Evolutionary conservation across 1,140 invertebrate species (phyloP).

Genomic region (Cotesia typhae): DNA sequence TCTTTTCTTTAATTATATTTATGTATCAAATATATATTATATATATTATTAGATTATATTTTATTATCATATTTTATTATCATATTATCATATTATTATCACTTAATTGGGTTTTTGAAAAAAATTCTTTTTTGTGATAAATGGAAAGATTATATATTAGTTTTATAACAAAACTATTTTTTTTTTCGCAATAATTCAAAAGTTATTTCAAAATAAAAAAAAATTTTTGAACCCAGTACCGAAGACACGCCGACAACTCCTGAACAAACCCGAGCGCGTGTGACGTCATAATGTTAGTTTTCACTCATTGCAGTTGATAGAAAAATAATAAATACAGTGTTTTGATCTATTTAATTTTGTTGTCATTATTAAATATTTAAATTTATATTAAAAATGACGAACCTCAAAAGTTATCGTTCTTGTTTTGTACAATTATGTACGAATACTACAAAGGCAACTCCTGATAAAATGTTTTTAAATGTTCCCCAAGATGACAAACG

Average conservation of each 20-base stretch:
- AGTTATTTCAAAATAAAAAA: background rate
- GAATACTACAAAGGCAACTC: slow-evolving; percentile 14
- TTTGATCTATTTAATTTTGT: slow-evolving; percentile 13
- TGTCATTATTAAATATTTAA: slow-evolving; percentile 8
- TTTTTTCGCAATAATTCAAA: no score
- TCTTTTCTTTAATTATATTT: no score
- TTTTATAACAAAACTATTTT: no score
- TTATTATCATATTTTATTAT: no score
- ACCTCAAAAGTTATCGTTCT: slow-evolving; percentile 14
- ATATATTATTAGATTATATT: no score
- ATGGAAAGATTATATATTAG: no score
- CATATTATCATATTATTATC: no score
- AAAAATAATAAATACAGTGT: background rate
- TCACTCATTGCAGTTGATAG: slow-evolving; percentile 14
- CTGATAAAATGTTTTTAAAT: slow-evolving; percentile 7
- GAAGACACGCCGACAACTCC: background rate
- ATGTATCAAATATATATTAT: no score
- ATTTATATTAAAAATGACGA: slow-evolving; percentile 14
- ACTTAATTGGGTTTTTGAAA: no score
- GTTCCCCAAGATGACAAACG: background rate
- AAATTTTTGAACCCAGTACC: background rate
- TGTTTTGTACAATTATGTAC: slow-evolving; percentile 21
- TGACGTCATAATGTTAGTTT: slow-evolving; percentile 3
- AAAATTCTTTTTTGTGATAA: no score
- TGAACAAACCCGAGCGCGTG: background rate